Evolutionary conservation across 2,113 vertebrate species (phyloP), one percentile per base, ranked within the genome.

Genomic region (Pleuronectes platessa): DNA sequence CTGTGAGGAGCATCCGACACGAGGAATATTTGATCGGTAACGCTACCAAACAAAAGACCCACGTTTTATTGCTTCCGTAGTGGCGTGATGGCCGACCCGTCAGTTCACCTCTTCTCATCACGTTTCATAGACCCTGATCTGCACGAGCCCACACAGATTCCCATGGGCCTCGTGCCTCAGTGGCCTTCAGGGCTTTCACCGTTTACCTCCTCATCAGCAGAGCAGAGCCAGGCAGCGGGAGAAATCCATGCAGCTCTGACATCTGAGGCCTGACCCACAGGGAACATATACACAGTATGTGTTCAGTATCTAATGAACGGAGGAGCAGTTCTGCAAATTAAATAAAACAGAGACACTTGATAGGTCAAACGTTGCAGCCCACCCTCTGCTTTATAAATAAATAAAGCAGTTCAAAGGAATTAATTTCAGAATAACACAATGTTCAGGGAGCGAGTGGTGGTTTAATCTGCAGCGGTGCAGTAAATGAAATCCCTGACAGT

Each of bases 121-220:
- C 78, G 84, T 76, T 68, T 67, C 61, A 76, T 88, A 31, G 27
- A 31, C 1, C 1, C 86, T 85, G 70, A 89, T 84, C 78, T 81
- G 66, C 68, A 71, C 35, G 7, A 49, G 78, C 78, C 79, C 61
- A 37, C 77, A 56, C 80, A 87, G 83, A 81, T 71, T 76, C 37
- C 73, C 37, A 24, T 63, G 75, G 17, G 76, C 68, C 71, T 76
- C 78, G 58, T 53, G 75, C 78, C 62, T 86, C 82, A 62, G 55
- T 76, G 64, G 70, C 64, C 37, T 0, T 17, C 3, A 3, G 20
- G 79, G 68, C 53, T 73, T 85, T 66, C 40, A 81, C 72, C 31
- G 3, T 86, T 91, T 89, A 89, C 80, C 88, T 77, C 79, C 63
- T 83, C 79, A 84, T 86, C 79, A 68, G 64, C 66, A 63, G 71